phyloP scores from a whole-genome alignment of 2,888 invertebrate genomes.

The Hirtodrosophila alboralis region DNA sequence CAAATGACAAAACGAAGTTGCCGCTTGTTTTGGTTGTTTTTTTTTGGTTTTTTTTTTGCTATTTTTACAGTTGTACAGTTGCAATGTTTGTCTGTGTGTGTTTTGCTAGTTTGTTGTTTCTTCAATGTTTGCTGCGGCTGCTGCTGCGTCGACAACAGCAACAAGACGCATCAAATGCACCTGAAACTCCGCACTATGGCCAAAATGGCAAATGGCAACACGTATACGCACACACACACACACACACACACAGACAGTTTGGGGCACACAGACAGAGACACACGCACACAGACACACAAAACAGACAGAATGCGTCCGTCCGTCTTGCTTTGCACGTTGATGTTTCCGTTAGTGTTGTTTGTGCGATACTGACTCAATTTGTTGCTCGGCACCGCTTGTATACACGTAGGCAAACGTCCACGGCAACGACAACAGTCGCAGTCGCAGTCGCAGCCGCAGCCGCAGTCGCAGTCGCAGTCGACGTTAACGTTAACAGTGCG shows the following conservation, averaged over 20 bases:
- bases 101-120: conserved; percentile 9
- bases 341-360: conserved; percentile 82
- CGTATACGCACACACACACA: conserved; percentile 16
- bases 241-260: conserved; percentile 23
- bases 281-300: conserved; percentile 28
- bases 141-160: conserved; percentile 29
- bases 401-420: conserved; percentile 54
- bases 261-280: conserved; percentile 12
- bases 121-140: conserved; percentile 18
- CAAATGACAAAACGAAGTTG: conserved; percentile 31
- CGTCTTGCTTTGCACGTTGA: conserved; percentile 72
- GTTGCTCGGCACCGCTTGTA: conserved; percentile 76
- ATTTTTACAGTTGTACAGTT: conserved; percentile 27
- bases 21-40: conserved; percentile 6
- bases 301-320: conserved; percentile 59
- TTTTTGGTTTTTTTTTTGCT: conserved; percentile 16
- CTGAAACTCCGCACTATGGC: conserved; percentile 7
- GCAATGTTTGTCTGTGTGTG: conserved; percentile 40
- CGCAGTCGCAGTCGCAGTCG: conserved; percentile 8
- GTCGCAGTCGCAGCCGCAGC: conserved; percentile 27
- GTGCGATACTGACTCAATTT: conserved; percentile 82
- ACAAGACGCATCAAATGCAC: conserved; percentile 13
- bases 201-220: conserved; percentile 17
- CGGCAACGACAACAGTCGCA: conserved; percentile 22
- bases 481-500: conserved; percentile 37